These are phyloP conservation scores for Tuberolachnus salignus DNA, from an alignment of 2,888 invertebrate genomes.

Conservation along the genomic window DNA sequence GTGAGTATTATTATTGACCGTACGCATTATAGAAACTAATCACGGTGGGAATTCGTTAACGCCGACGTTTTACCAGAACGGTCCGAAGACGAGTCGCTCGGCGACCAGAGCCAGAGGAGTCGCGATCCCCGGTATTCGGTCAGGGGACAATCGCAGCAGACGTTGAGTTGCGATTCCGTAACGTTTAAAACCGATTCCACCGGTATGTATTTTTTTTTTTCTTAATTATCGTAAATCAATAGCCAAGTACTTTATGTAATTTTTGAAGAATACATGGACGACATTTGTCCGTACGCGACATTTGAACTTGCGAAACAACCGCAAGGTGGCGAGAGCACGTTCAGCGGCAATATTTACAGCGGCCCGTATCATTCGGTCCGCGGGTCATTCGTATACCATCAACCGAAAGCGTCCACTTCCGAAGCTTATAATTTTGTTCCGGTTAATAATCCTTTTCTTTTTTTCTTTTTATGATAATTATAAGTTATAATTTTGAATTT, in stretches of 20 bases:
- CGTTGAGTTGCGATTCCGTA: conserved; percentile 66
- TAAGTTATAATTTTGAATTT: not conserved
- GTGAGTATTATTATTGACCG: conserved; percentile 4
- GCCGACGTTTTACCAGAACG: conserved; percentile 13
- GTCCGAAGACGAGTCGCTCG: conserved; percentile 66
- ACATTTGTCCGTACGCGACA: conserved; percentile 91
- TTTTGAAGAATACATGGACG: conserved; percentile 92
- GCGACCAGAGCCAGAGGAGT: conserved; percentile 76
- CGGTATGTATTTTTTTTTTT: conserved; percentile 56
- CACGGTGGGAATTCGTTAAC: not conserved
- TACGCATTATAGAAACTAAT: not conserved
- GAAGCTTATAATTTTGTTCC: conserved; percentile 44
- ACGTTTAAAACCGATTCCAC: conserved; percentile 66
- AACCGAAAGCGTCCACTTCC: conserved; percentile 71
- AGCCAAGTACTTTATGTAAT: no score
- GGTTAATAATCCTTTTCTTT: not conserved
- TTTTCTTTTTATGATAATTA: no score
- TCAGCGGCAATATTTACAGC: conserved; percentile 86
- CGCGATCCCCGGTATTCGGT: conserved; percentile 79
- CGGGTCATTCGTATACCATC: conserved; percentile 86
- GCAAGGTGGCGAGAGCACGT: conserved; percentile 87
- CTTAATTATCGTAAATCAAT: no score
- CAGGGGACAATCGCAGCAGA: conserved; percentile 65
- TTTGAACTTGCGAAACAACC: conserved; percentile 82
- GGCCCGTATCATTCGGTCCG: conserved; percentile 85